A percentile compares a stretch with the other conserved stretches of the same genome.
Conservation (phyloP, 2,113 vertebrate species). For the Bombycilla garrulus region DNA sequence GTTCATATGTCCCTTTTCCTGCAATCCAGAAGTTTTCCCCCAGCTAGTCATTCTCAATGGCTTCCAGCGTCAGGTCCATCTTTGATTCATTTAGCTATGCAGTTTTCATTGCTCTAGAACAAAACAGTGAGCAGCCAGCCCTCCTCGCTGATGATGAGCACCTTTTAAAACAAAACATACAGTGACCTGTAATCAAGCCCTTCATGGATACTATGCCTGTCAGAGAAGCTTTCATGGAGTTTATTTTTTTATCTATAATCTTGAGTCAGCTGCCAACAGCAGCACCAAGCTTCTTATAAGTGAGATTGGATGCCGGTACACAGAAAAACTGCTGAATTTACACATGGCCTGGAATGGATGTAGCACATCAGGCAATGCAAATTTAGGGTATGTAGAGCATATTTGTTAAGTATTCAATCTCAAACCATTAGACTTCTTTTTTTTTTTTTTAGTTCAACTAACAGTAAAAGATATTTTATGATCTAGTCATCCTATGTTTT, state of each 20-base stretch:
- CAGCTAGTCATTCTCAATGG: not conserved
- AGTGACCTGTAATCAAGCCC: not conserved
- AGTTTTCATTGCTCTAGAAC: not conserved
- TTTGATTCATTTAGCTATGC: not conserved
- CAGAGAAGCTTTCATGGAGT: not conserved
- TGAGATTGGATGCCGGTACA: not conserved
- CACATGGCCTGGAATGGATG: not conserved
- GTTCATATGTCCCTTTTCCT: not conserved
- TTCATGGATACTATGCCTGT: not conserved
- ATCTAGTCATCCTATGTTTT: not conserved
- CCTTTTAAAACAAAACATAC: not conserved
- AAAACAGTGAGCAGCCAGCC: not conserved
- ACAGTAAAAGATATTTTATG: not conserved
- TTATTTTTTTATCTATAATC: not conserved
- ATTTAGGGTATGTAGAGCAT: not conserved
- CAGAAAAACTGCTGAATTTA: not conserved
- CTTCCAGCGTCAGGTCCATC: not conserved
- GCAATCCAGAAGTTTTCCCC: not conserved
- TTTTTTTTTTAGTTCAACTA: not conserved
- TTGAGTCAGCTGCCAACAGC: not conserved
- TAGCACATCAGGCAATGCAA: not conserved
- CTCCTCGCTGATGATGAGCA: rapidly evolving
- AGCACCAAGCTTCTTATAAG: not conserved
- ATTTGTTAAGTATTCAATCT: not conserved
- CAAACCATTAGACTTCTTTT: not conserved